These are phyloP conservation scores for Ceyx margarethae DNA, from an alignment of 2,113 vertebrate genomes.

Conservation along the genomic window DNA sequence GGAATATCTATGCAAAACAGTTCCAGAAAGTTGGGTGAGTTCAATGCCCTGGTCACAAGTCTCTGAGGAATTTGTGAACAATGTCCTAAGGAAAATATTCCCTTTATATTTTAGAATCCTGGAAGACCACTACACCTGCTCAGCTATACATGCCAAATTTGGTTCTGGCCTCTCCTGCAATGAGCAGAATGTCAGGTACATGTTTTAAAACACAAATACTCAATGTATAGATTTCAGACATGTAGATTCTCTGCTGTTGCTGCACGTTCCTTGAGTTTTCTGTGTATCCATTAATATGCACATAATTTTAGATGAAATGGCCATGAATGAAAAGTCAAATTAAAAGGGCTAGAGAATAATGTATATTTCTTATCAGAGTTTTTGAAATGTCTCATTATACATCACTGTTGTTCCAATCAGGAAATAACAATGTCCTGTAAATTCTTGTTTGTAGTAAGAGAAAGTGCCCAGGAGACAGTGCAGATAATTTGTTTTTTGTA, in stretches of 20 bases:
- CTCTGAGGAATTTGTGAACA: neutral
- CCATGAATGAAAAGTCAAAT: neutral
- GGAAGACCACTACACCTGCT: constrained; percentile 75
- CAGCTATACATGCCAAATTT: constrained; percentile 75
- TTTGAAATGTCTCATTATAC: neutral
- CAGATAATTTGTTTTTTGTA: neutral
- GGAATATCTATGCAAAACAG: constrained; percentile 70
- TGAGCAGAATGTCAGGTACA: constrained; percentile 77
- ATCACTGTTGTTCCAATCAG: neutral
- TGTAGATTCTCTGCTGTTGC: neutral
- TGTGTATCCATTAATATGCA: neutral
- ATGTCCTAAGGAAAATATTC: neutral
- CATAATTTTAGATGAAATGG: neutral
- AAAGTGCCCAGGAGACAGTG: neutral
- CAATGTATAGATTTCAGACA: neutral
- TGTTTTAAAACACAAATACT: neutral
- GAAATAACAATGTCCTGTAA: neutral
- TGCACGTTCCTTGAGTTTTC: neutral
- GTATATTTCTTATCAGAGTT: neutral
- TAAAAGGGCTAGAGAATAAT: neutral
- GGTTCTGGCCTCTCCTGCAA: constrained; percentile 71
- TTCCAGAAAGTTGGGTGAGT: constrained; percentile 81
- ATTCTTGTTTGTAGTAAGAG: neutral
- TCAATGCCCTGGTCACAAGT: neutral
- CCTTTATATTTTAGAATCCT: constrained; percentile 67